phyloP scores from a whole-genome alignment of 2,113 vertebrate species.

The Arizona elegans region DNA sequence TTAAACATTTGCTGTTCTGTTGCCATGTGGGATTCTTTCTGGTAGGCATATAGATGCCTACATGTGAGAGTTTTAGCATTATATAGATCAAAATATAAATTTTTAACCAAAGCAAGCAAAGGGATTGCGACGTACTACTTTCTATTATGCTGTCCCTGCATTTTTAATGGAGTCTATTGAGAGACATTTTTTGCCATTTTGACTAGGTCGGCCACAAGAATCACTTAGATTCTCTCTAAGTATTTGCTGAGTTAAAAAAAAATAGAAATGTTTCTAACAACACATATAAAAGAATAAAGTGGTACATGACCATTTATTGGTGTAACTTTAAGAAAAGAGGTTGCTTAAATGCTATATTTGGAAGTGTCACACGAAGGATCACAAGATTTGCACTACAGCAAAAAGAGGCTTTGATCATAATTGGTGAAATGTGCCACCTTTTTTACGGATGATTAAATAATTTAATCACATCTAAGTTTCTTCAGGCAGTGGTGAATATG shows the following conservation, averaged over 20 bases:
- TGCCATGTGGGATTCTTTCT: not conserved
- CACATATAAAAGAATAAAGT: not conserved
- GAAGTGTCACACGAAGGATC: conserved; percentile 23
- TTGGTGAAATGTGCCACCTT: conserved; percentile 41
- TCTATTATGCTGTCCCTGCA: not conserved
- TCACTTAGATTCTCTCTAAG: not conserved
- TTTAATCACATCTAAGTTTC: conserved; percentile 45
- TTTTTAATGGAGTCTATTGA: not conserved
- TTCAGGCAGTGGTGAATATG: conserved; percentile 37
- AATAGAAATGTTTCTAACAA: not conserved
- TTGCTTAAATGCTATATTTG: conserved; percentile 14
- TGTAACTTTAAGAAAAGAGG: not conserved
- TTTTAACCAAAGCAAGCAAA: not conserved
- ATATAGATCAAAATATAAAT: not conserved
- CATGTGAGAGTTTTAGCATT: not conserved
- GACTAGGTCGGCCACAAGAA: not conserved
- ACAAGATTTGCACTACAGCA: conserved; percentile 37
- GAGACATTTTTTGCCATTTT: not conserved
- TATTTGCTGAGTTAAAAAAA: not conserved
- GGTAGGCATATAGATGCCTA: not conserved
- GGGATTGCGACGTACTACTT: not conserved
- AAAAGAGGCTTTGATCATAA: conserved; percentile 42
- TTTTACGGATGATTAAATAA: conserved; percentile 49
- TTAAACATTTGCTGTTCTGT: not conserved
- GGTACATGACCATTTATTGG: not conserved